Conservation (phyloP, 2,888 invertebrate species). For the Cosmopolites sordidus region DNA sequence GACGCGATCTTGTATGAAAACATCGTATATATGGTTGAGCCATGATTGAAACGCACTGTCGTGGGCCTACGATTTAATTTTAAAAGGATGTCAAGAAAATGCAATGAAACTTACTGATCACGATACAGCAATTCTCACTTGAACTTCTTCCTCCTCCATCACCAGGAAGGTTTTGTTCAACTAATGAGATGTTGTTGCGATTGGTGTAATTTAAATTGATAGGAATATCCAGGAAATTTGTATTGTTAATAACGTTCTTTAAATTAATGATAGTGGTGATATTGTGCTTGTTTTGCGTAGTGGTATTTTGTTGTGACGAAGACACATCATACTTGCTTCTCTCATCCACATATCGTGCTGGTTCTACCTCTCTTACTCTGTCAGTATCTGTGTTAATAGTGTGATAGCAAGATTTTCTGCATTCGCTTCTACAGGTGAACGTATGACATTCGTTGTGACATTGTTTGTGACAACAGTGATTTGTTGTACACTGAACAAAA, state of each 20-base stretch:
- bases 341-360: too few relatives aligned
- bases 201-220: conserved; percentile 45
- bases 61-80: too few relatives aligned
- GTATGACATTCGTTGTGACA: conserved; percentile 44
- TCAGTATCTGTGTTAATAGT: conserved; percentile 19
- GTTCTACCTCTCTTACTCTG: too few relatives aligned
- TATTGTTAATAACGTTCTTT: conserved; percentile 47
- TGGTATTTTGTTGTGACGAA: conserved; percentile 7
- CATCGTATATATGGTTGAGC: conserved; percentile 40
- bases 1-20: conserved; percentile 41
- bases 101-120: conserved; percentile 34
- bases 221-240: conserved; percentile 46
- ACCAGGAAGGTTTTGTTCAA: conserved; percentile 8
- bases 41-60: conserved; percentile 40
- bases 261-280: conserved; percentile 47
- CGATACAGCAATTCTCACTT: conserved; percentile 40
- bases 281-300: conserved; percentile 37
- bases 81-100: too few relatives aligned
- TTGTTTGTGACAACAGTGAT: conserved; percentile 45
- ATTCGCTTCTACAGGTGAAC: conserved; percentile 38
- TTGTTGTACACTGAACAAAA: conserved; percentile 36
- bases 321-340: too few relatives aligned
- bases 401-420: conserved; percentile 38
- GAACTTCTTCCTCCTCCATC: neutral
- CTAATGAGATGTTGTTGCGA: conserved; percentile 43